Percentiles rank a stretch among this genome's conserved stretches.
Evolutionary conservation across 2,113 vertebrate genomes (phyloP).

Genomic region (Antigone vipio): DNA sequence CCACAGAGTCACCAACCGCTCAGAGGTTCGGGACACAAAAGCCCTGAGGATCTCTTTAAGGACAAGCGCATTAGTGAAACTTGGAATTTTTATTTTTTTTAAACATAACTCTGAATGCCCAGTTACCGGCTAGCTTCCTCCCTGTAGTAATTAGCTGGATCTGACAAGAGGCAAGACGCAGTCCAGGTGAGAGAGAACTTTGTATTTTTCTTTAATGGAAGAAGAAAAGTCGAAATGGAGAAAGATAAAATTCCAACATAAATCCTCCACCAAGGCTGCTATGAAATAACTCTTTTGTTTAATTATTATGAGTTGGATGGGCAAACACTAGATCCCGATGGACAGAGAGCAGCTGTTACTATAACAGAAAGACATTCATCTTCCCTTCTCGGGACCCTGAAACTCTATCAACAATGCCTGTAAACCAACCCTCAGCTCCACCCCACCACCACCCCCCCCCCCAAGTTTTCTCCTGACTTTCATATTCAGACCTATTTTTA

Average conservation of each 20-base stretch:
- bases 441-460: background rate
- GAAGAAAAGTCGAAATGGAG: background rate
- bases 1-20: background rate
- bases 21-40: background rate
- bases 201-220: background rate
- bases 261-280: conserved; percentile 39
- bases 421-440: conserved; percentile 49
- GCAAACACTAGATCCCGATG: conserved; percentile 66
- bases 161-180: background rate
- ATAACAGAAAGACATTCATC: conserved; percentile 72
- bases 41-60: background rate
- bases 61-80: background rate
- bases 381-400: conserved; percentile 61
- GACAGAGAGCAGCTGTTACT: conserved; percentile 80
- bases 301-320: conserved; percentile 66
- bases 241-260: conserved; percentile 43
- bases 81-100: background rate
- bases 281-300: conserved; percentile 71
- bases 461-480: conserved; percentile 58
- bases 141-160: background rate
- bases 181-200: conserved; percentile 23
- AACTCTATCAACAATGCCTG: conserved; percentile 68
- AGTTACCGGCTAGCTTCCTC: background rate
- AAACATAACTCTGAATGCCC: background rate
- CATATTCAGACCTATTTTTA: conserved; percentile 78